Conservation (phyloP, 2,797 vertebrate species). For the Fratercula arctica region DNA sequence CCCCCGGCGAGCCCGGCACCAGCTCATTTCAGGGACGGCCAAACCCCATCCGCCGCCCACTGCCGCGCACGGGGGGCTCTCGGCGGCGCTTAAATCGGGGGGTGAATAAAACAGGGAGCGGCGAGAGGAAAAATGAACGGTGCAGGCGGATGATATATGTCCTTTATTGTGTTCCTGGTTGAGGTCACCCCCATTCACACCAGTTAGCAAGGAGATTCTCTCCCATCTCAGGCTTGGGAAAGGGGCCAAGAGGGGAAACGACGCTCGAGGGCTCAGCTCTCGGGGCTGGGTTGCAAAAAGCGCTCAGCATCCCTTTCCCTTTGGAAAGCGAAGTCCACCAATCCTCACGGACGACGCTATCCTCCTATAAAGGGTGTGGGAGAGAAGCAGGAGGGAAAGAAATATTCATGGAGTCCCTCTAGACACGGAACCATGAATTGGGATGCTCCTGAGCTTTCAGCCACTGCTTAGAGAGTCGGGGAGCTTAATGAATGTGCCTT, state of each 20-base stretch:
- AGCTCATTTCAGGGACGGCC: neutral
- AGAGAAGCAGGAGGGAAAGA: neutral
- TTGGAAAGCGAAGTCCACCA: neutral
- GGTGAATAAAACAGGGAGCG: neutral
- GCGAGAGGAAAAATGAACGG: neutral
- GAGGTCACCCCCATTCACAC: neutral
- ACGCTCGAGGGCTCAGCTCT: neutral
- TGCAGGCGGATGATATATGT: accelerated
- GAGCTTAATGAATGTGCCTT: accelerated
- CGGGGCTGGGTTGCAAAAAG: neutral
- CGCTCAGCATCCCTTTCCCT: neutral
- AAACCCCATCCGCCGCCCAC: neutral
- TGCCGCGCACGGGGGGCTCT: neutral
- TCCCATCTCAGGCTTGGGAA: neutral
- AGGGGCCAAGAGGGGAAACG: accelerated
- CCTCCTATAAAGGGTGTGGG: neutral
- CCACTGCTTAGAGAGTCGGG: neutral
- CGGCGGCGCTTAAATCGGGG: accelerated
- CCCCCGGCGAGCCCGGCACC: accelerated
- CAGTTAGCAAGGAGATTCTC: neutral
- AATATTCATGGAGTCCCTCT: neutral
- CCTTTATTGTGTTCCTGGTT: neutral
- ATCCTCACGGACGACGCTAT: accelerated
- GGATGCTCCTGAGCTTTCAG: neutral
- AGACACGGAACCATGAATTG: neutral